Percentiles rank a stretch among this genome's conserved stretches.
Conservation (phyloP, 2,888 invertebrate species). For the Nasonovia ribisnigri region DNA sequence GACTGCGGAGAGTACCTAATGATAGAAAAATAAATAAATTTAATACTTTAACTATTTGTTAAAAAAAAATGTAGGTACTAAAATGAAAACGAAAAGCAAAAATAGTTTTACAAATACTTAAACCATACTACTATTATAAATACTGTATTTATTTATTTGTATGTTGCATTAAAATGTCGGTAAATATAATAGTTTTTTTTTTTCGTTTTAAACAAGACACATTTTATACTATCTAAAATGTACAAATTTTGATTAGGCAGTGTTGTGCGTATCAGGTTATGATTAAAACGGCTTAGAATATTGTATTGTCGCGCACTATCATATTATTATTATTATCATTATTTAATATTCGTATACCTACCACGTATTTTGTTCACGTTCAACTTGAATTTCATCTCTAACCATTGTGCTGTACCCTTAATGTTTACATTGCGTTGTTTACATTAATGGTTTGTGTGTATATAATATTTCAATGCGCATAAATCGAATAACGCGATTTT, state of each 20-base stretch:
- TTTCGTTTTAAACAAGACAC: not conserved
- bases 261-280: not conserved
- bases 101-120: not conserved
- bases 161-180: not conserved
- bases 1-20: not conserved
- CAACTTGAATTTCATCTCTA: not conserved
- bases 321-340: not conserved
- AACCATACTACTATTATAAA: not conserved
- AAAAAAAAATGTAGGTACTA: too few species aligned
- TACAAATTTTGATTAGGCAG: too few species aligned
- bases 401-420: not conserved
- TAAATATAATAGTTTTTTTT: not conserved
- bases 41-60: not conserved
- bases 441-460: not conserved
- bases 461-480: not conserved
- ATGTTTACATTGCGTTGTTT: not conserved
- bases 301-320: not conserved
- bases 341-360: not conserved
- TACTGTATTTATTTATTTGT: not conserved
- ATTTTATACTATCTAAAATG: not conserved
- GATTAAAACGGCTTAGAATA: not conserved
- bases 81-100: not conserved
- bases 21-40: not conserved
- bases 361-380: conserved; percentile 9
- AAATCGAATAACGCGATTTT: not conserved